Evolutionary conservation across 2,888 invertebrate species (phyloP).

Genomic region (Scrobipalpa atriplicella): DNA sequence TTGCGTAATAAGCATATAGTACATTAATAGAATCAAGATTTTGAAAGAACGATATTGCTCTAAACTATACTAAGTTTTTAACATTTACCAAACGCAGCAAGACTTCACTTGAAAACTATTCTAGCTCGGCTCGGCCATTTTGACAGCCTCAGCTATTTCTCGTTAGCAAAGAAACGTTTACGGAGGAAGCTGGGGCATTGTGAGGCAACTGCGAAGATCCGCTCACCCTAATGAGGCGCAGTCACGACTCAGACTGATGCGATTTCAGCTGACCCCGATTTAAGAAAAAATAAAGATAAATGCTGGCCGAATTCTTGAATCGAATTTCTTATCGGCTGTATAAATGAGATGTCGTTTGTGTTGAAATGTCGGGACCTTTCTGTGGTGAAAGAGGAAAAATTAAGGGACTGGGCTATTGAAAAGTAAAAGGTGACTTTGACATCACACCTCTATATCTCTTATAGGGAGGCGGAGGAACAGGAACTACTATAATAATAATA

Average conservation of each 20-base stretch:
- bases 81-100: too few species aligned
- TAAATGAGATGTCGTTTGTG: background rate
- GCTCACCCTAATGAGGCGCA: slow-evolving; percentile 69
- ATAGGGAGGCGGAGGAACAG: too few species aligned
- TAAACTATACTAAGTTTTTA: too few species aligned
- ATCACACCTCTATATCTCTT: too few species aligned
- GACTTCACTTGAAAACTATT: background rate
- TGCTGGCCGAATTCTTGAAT: slow-evolving; percentile 7
- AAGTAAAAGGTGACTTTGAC: too few species aligned
- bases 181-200: slow-evolving; percentile 62
- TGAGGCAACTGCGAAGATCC: slow-evolving; percentile 62
- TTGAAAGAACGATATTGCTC: too few species aligned
- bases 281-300: slow-evolving; percentile 16
- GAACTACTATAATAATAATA: too few species aligned
- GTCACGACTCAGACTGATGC: slow-evolving; percentile 52
- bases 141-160: slow-evolving; percentile 48
- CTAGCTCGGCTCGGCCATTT: background rate
- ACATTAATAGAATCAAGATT: too few species aligned
- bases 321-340: background rate
- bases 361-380: background rate
- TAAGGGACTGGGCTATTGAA: slow-evolving; percentile 34
- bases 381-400: slow-evolving; percentile 28
- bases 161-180: slow-evolving; percentile 64
- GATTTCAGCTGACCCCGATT: slow-evolving; percentile 29
- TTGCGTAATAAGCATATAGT: too few species aligned